These are phyloP conservation scores for Melanogrammus aeglefinus DNA, from an alignment of 2,797 vertebrate genomes.

Conservation along the genomic window DNA sequence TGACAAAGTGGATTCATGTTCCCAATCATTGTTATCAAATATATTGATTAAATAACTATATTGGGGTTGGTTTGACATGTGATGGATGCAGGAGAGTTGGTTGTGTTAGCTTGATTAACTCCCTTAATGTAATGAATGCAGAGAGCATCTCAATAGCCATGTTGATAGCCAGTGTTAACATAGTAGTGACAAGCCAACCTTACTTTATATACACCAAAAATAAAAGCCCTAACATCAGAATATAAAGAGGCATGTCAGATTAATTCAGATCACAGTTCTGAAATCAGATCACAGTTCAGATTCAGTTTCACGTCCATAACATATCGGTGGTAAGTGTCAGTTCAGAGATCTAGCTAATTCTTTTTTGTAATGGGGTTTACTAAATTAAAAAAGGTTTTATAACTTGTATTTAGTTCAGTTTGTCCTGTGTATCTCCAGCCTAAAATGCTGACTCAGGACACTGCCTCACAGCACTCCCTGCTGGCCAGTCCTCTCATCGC, in stretches of 20 bases:
- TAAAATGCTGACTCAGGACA: conserved; percentile 48
- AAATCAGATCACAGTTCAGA: too few species aligned
- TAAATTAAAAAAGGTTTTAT: neutral
- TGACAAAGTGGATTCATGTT: neutral
- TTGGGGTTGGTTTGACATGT: too few species aligned
- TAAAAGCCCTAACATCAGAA: too few species aligned
- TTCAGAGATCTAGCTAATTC: too few species aligned
- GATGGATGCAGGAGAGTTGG: too few species aligned
- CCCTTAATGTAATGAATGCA: neutral
- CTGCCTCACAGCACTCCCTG: conserved; percentile 53
- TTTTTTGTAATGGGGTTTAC: too few species aligned
- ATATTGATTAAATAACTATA: neutral
- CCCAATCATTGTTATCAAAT: neutral
- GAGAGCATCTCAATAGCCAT: neutral
- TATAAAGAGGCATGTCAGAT: too few species aligned
- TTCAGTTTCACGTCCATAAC: too few species aligned
- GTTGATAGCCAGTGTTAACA: neutral
- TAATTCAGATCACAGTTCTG: too few species aligned
- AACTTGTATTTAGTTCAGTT: neutral
- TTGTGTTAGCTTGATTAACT: neutral
- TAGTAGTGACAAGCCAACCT: neutral
- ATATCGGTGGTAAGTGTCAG: too few species aligned
- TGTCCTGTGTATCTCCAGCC: conserved; percentile 50
- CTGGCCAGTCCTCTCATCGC: conserved; percentile 36
- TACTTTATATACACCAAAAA: too few species aligned